phyloP scores from a whole-genome alignment of 1,140 invertebrate genomes.

The Ditylenchus dipsaci region DNA sequence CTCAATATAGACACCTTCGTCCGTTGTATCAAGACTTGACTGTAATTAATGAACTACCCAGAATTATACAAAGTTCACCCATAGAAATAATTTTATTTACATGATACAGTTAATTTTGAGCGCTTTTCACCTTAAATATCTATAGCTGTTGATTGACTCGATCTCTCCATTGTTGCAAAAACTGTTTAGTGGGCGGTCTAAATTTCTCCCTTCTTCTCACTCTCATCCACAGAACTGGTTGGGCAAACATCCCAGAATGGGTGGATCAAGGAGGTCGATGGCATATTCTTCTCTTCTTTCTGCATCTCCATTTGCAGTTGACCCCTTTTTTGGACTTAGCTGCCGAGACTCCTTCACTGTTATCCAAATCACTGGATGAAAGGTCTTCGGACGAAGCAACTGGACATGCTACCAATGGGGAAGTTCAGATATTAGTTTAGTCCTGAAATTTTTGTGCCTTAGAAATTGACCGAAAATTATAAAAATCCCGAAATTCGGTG shows the following conservation, averaged over 20 bases:
- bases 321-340: background rate
- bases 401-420: constrained; percentile 50
- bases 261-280: constrained; percentile 49
- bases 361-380: constrained; percentile 44
- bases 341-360: constrained; percentile 3
- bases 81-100: no score
- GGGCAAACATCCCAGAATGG: constrained; percentile 35
- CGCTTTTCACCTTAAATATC: no score
- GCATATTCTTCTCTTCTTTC: constrained; percentile 49
- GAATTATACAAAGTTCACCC: no score
- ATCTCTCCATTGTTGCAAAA: constrained; percentile 9
- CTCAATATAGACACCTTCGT: no score
- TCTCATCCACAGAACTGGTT: constrained; percentile 9
- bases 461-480: background rate
- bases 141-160: no score
- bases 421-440: constrained; percentile 55
- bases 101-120: no score
- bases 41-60: no score
- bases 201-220: background rate
- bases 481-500: background rate
- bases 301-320: background rate
- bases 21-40: no score
- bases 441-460: constrained; percentile 44
- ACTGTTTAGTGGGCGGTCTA: constrained; percentile 1
- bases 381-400: constrained; percentile 56